Conservation (phyloP, 2,113 vertebrate species). For the Sapajus apella region DNA sequence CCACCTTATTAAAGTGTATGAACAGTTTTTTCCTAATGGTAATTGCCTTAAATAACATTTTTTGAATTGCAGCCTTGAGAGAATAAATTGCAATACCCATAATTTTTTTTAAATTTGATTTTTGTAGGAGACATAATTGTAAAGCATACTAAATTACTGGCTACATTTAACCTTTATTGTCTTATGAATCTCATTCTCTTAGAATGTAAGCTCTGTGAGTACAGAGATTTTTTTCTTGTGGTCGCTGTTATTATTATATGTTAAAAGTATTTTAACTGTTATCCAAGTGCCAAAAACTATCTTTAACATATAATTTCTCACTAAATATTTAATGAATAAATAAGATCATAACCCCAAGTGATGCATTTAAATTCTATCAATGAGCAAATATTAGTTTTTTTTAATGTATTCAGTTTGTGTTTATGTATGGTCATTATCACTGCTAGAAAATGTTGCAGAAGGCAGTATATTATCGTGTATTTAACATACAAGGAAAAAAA, state of each 20-base stretch:
- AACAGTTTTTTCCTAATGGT: neutral
- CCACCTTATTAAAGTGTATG: neutral
- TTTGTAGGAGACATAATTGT: neutral
- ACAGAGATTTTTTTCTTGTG: neutral
- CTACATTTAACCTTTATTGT: neutral
- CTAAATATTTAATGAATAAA: neutral
- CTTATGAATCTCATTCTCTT: neutral
- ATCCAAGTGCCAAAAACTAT: neutral
- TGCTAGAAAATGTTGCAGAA: neutral
- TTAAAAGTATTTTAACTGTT: too few species aligned
- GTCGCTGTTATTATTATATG: neutral
- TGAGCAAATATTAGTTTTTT: neutral
- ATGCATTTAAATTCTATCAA: neutral
- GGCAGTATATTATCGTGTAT: neutral
- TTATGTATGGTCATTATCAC: neutral
- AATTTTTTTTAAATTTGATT: neutral
- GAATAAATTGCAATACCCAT: neutral
- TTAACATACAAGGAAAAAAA: neutral
- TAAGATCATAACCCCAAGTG: neutral
- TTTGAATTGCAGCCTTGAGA: neutral
- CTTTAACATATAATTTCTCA: neutral
- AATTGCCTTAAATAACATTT: neutral
- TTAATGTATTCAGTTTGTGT: neutral
- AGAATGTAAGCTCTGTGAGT: neutral
- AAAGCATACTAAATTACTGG: neutral